Conservation (phyloP, 2,888 invertebrate species). For the Seladonia tumulorum region DNA sequence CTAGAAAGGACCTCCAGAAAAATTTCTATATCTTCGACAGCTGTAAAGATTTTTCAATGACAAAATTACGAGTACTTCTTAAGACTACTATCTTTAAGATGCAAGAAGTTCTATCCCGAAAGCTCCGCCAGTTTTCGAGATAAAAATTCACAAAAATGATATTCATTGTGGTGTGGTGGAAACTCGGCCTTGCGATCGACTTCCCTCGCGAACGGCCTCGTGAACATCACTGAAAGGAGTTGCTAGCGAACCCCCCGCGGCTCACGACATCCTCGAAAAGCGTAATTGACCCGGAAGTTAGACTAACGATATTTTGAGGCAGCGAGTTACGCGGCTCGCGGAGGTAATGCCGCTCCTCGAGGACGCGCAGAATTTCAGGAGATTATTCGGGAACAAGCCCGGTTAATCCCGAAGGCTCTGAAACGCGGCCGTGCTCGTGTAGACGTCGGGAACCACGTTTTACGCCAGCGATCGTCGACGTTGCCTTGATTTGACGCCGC, state of each 20-base stretch:
- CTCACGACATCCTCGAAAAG: conserved; percentile 28
- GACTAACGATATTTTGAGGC: conserved; percentile 52
- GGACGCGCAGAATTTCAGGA: conserved; percentile 37
- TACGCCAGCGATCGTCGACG: background rate
- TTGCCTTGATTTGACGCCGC: background rate
- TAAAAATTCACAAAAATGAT: background rate
- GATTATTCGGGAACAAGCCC: conserved; percentile 35
- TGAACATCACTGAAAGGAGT: background rate
- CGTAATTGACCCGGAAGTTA: conserved; percentile 58
- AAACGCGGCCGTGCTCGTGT: background rate
- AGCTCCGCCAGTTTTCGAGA: background rate
- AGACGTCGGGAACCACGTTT: background rate
- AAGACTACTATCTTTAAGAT: background rate
- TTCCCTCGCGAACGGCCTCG: background rate
- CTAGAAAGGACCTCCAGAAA: too few relatives aligned
- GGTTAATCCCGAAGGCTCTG: conserved; percentile 33
- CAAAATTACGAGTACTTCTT: background rate
- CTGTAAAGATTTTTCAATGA: too few relatives aligned
- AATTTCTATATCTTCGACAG: too few relatives aligned
- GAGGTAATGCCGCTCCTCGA: conserved; percentile 36
- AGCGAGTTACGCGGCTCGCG: background rate
- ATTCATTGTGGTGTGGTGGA: background rate
- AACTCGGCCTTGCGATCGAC: conserved; percentile 4
- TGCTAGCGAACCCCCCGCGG: background rate
- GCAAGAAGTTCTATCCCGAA: background rate